These are phyloP conservation scores for Anniella stebbinsi DNA, from an alignment of 2,797 vertebrate genomes.

Conservation along the genomic window DNA sequence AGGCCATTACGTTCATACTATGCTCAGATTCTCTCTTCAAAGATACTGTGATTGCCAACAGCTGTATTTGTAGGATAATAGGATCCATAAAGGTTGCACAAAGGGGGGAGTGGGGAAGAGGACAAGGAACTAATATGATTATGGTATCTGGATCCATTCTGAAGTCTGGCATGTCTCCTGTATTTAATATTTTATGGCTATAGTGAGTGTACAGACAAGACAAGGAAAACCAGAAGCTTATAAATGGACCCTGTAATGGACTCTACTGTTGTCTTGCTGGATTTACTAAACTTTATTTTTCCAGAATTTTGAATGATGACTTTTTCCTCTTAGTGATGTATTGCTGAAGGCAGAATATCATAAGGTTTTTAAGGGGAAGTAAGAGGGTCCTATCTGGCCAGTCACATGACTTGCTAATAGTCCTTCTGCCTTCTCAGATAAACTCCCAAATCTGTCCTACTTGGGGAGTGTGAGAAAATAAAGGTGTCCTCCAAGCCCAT, in stretches of 20 bases:
- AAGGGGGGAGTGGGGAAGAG: no score
- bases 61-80: neutral
- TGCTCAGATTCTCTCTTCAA: neutral
- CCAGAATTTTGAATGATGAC: neutral
- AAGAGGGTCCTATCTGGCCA: neutral
- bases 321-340: neutral
- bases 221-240: neutral
- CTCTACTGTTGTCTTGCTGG: neutral
- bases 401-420: no score
- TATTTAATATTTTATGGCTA: slow-evolving; percentile 1
- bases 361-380: neutral
- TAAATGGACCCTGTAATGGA: neutral
- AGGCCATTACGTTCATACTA: no score
- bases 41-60: neutral
- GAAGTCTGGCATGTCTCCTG: neutral
- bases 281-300: neutral
- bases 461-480: no score
- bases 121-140: neutral
- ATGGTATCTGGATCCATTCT: neutral
- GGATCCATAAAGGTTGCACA: neutral
- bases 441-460: no score
- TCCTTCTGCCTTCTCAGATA: no score
- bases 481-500: no score
- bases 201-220: neutral
- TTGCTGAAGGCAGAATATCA: neutral